phyloP scores from a whole-genome alignment of 1,140 invertebrate species.

The Triops longicaudatus region DNA sequence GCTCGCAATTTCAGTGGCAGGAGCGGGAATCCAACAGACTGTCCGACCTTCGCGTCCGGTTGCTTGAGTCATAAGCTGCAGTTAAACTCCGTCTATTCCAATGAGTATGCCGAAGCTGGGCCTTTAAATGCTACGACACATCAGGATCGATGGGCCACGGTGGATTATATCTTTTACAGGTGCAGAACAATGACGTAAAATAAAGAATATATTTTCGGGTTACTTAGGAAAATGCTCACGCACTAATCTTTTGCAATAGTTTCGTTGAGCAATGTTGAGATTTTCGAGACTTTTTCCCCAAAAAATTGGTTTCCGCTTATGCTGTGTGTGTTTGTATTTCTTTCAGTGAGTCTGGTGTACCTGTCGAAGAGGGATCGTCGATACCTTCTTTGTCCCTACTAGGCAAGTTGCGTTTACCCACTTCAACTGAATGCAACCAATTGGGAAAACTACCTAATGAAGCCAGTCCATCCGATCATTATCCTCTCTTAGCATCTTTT shows the following conservation, averaged over 20 bases:
- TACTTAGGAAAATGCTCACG: too few species aligned
- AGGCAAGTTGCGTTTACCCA: conserved; percentile 54
- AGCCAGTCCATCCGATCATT: conserved; percentile 64
- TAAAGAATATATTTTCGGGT: too few species aligned
- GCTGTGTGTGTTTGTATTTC: conserved; percentile 22
- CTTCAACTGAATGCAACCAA: conserved; percentile 46
- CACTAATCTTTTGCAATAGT: too few species aligned
- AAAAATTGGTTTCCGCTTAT: not conserved
- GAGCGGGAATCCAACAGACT: conserved; percentile 5
- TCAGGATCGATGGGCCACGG: conserved; percentile 65
- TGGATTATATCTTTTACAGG: conserved; percentile 73
- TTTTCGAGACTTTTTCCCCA: too few species aligned
- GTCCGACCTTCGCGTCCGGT: conserved; percentile 32
- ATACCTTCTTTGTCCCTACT: conserved; percentile 47
- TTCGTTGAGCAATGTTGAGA: too few species aligned
- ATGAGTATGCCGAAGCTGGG: conserved; percentile 31
- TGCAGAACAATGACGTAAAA: too few species aligned
- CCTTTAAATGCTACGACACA: conserved; percentile 55
- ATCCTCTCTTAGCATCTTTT: conserved; percentile 57
- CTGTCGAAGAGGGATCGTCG: conserved; percentile 20
- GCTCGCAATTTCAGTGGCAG: conserved; percentile 17
- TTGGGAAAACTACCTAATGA: conserved; percentile 62
- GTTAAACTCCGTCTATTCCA: conserved; percentile 37
- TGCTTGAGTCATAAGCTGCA: conserved; percentile 36
- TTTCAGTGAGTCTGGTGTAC: conserved; percentile 31